phyloP scores from a whole-genome alignment of 35 echinoderm and acorn worm species.

The Chiridota heheva region DNA sequence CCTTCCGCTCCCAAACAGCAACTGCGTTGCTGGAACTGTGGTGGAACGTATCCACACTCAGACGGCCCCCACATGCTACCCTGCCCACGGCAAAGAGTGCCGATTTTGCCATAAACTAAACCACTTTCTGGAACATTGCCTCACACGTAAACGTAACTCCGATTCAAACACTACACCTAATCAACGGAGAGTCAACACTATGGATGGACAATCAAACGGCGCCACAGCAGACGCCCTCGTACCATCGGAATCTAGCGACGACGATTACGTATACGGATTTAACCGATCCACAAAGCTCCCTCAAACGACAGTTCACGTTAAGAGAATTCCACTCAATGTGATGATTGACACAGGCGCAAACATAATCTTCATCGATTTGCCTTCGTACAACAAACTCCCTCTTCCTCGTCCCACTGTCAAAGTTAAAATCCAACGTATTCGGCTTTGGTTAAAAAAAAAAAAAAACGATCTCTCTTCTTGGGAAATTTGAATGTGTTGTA shows the following conservation, averaged over 20 bases:
- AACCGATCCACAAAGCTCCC: too few species aligned
- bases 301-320: background rate
- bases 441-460: background rate
- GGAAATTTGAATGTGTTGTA: slow-evolving; percentile 8
- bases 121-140: slow-evolving; percentile 14
- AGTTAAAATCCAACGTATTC: background rate
- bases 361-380: background rate
- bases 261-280: slow-evolving; percentile 1
- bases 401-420: background rate
- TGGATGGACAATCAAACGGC: background rate
- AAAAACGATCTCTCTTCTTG: background rate
- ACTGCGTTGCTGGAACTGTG: slow-evolving; percentile 10
- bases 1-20: background rate
- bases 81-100: slow-evolving; percentile 15
- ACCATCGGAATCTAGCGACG: slow-evolving; percentile 15
- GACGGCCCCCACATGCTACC: slow-evolving; percentile 13
- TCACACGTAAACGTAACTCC: slow-evolving; percentile 1
- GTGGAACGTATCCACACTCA: slow-evolving; percentile 13
- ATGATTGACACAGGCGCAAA: slow-evolving; percentile 10
- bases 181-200: background rate
- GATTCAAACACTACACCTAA: background rate
- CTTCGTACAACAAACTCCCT: background rate
- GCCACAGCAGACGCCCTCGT: background rate
- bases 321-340: background rate
- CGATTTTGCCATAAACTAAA: slow-evolving; percentile 22